A percentile compares a stretch with the other conserved stretches of the same genome.
These are phyloP conservation scores for Synergus gifuensis DNA, from an alignment of 2,888 invertebrate species.

Conservation along the genomic window DNA sequence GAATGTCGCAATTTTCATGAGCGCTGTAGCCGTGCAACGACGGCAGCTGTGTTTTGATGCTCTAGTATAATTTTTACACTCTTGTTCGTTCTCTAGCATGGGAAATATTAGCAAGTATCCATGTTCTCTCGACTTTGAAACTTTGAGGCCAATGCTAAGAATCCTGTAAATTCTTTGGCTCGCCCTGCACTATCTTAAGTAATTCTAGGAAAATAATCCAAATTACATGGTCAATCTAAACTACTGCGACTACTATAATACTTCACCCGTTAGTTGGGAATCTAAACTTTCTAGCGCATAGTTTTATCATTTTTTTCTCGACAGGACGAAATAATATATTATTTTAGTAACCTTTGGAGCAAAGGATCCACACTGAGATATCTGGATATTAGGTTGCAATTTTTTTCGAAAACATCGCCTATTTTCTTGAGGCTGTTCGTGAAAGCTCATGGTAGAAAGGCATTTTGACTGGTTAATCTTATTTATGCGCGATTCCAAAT, in stretches of 20 bases:
- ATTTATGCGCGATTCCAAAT: constrained; percentile 38
- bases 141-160: constrained; percentile 58
- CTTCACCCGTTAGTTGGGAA: not conserved
- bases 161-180: constrained; percentile 30
- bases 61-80: constrained; percentile 62
- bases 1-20: constrained; percentile 65
- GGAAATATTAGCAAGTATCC: constrained; percentile 47
- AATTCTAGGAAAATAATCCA: constrained; percentile 21
- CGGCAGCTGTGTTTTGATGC: constrained; percentile 62
- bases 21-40: constrained; percentile 45
- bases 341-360: too few species aligned
- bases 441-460: constrained; percentile 28
- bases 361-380: not conserved
- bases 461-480: constrained; percentile 38
- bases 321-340: not conserved
- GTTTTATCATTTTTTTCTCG: not conserved
- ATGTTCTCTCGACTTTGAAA: constrained; percentile 54
- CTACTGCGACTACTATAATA: constrained; percentile 13
- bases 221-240: constrained; percentile 23
- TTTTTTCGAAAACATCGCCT: too few species aligned
- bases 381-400: not conserved
- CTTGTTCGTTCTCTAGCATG: constrained; percentile 44
- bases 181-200: constrained; percentile 20
- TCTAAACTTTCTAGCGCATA: not conserved
- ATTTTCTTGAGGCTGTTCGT: not conserved